Conservation (phyloP, 1,140 invertebrate genomes). For the Rhopalosiphum padi region DNA sequence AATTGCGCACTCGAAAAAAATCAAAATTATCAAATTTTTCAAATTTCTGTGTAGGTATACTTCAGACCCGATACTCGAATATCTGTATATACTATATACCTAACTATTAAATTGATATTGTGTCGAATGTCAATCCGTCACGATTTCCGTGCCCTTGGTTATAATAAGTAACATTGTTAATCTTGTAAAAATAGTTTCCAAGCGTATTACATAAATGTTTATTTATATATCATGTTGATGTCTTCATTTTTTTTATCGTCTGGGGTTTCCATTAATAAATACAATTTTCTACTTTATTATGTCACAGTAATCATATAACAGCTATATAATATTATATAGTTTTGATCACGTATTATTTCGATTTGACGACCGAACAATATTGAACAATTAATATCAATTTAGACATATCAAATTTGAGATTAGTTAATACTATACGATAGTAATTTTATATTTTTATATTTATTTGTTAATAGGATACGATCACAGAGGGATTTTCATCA, state of each 20-base stretch:
- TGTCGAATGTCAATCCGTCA: neutral
- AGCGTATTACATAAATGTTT: neutral
- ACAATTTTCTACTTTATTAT: neutral
- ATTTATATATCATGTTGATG: neutral
- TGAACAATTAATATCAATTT: neutral
- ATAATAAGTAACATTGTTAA: neutral
- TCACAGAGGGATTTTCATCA: fast-evolving
- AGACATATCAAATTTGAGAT: neutral
- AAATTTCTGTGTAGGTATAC: neutral
- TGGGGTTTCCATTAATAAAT: neutral
- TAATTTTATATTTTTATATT: neutral
- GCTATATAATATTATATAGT: neutral
- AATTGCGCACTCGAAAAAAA: neutral
- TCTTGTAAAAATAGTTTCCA: neutral
- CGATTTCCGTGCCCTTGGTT: neutral
- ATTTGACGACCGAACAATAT: neutral
- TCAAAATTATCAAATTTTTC: neutral
- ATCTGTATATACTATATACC: neutral
- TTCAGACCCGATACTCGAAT: neutral
- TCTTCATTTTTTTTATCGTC: neutral
- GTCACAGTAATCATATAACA: neutral
- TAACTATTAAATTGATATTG: neutral
- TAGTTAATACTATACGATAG: neutral
- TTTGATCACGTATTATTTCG: neutral
- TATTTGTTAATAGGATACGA: neutral